Conservation (phyloP, 2,888 invertebrate species). For the Scaptodrosophila latifasciaeformis region DNA sequence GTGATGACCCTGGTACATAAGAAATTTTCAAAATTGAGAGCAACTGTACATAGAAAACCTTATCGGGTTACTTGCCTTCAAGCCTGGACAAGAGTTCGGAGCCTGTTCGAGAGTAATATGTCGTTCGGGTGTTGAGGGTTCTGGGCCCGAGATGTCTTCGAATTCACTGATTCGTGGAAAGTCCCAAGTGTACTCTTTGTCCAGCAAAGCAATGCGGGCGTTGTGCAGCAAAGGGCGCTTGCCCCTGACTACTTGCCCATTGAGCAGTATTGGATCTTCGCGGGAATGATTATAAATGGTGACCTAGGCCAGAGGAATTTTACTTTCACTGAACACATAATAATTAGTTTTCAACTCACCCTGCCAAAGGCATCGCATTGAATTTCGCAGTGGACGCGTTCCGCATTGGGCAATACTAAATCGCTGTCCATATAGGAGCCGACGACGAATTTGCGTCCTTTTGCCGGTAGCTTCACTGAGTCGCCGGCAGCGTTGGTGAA, state of each 20-base stretch:
- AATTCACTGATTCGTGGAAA: conserved; percentile 36
- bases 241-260: conserved; percentile 53
- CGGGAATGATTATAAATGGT: conserved; percentile 65
- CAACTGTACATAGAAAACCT: conserved; percentile 11
- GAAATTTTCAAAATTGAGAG: no score
- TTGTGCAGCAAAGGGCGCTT: conserved; percentile 66
- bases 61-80: conserved; percentile 51
- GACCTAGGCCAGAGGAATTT: no score
- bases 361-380: conserved; percentile 72
- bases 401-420: conserved; percentile 59
- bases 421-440: conserved; percentile 70
- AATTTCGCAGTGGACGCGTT: conserved; percentile 70
- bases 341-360: no score
- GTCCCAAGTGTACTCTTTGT: conserved; percentile 66
- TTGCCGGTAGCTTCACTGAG: conserved; percentile 42
- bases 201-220: conserved; percentile 64
- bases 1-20: no score
- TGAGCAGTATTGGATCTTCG: conserved; percentile 57
- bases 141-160: conserved; percentile 8
- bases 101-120: conserved; percentile 56
- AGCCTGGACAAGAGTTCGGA: conserved; percentile 67
- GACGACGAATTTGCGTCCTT: conserved; percentile 68
- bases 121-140: conserved; percentile 35
- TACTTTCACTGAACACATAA: neutral
- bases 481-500: conserved; percentile 46